Base-by-base conservation (phyloP, 2,797 vertebrate species). In the Sebastes oblongus region DNA sequence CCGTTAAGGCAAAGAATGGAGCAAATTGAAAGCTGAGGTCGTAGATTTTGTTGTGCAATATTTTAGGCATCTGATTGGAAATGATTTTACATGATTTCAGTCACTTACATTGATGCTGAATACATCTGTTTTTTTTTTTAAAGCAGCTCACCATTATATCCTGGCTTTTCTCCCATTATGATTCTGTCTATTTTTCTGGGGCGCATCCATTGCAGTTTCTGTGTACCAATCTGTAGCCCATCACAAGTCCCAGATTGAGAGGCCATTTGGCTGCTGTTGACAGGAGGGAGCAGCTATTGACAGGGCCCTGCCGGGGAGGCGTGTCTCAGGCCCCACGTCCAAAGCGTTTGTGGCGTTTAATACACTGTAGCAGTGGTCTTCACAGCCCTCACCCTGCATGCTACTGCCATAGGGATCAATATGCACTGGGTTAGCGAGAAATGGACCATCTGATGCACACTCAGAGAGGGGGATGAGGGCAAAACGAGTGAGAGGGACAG, bases 271-370 rank as follows among this genome's bases (percentile, higher is more conserved):
- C 95, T 92, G 93, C 92, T 95, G 94, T 93, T 95, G 94, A 95
- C 95, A 95, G 92, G 93, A 95, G 94, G 92, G 88, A 94, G 92
- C 92, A 91, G 90, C 92, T 95, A 96, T 96, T 89, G 95, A 95
- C 95, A 94, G 91, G 90, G 87, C 88, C 92, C 93, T 94, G 92
- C 91, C 91, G 92, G 89, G 90, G 93, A 92, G 94, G 94, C 91
- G 92, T 93, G 92, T 94, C 93, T 93, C 90, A 69, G 89, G 87
- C 92, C 91, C 93, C 84, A 54, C 91, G 93, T 94, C 95, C 93
- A 95, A 95, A 95, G 93, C 94, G 87, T 94, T 95, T 93, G 94
- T 96, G 95, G 93, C 94, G 90, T 95, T 95, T 96, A 96, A 96
- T 96, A 96, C 93, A 96, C 95, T 95, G 92, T 91, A 92, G 94